These are phyloP conservation scores for Maniola hyperantus DNA, from an alignment of 2,888 invertebrate species.

Conservation along the genomic window DNA sequence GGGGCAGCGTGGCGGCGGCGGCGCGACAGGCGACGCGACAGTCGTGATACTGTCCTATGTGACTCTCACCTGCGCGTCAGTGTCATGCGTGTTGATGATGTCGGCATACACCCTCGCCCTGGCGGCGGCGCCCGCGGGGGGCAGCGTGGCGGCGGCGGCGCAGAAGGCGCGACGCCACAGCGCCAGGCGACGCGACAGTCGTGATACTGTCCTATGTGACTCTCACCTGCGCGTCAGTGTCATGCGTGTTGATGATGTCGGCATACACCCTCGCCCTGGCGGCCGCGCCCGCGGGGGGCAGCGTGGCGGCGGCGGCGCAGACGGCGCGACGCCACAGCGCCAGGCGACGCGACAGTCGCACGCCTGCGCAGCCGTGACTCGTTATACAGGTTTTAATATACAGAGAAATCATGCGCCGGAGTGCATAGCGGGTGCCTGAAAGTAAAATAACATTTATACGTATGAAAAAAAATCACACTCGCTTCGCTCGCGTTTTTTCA, in stretches of 20 bases:
- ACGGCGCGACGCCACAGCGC: slow-evolving; percentile 47
- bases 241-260: slow-evolving; percentile 39
- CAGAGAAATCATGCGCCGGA: slow-evolving; percentile 31
- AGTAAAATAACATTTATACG: neutral
- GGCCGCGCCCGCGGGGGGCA: slow-evolving; percentile 35
- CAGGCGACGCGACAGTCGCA: slow-evolving; percentile 21
- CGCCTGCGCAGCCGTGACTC: neutral
- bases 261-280: slow-evolving; percentile 34
- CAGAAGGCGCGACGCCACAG: slow-evolving; percentile 47
- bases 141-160: slow-evolving; percentile 38
- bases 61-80: slow-evolving; percentile 49
- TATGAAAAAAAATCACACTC: neutral
- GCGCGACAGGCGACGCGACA: neutral
- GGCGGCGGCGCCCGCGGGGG: slow-evolving; percentile 35
- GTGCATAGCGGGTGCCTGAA: slow-evolving; percentile 34
- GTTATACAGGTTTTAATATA: slow-evolving; percentile 22
- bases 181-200: slow-evolving; percentile 4
- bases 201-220: too few relatives aligned
- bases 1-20: too few relatives aligned
- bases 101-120: slow-evolving; percentile 35
- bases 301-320: slow-evolving; percentile 38
- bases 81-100: slow-evolving; percentile 41
- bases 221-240: slow-evolving; percentile 51
- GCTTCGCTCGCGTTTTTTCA: neutral
- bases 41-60: too few relatives aligned